Base-by-base conservation (phyloP, 2,113 vertebrate species). In the Clupea harengus region DNA sequence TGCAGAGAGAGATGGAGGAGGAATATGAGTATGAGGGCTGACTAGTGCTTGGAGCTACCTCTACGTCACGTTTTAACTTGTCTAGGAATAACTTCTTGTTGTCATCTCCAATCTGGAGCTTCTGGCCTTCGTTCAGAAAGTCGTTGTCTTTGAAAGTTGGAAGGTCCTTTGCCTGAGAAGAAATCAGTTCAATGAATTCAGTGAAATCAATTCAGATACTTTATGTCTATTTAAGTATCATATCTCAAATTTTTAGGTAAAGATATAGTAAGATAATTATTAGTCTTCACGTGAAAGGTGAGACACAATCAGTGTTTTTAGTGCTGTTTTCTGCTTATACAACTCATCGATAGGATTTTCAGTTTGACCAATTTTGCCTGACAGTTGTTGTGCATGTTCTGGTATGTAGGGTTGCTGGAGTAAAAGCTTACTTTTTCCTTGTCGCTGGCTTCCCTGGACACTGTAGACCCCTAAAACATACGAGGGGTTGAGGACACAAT, bases 101-200 rank as follows among this genome's bases (percentile, higher is more conserved):
- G 89, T 99, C 97, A 6, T 99, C 97, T 87, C 97, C 97, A 82
- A 98, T 97, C 0, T 95, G 96, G 88, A 99, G 93, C 91, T 97
- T 98, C 90, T 98, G 97, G 18, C 97, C 97, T 93, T 99, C 97
- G 0, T 99, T 99, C 91, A 99, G 92, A 93, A 99, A 99, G 93
- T 99, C 97, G 0, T 99, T 99, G 93, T 99, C 97, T 95, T 99
- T 99, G 87, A 98, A 98, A 0, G 97, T 99, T 3, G 97, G 97
- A n/a, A 99, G 94, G 81, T 98, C 97, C 95, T 99, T 99, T 84
- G 97, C 97, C 97, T 99, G 88, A n/a, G 32, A 60, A 85, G 45
- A 50, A 18, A 72, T 32, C 22, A 1, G 18, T 45, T 45, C 1
- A 10, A 11, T 7, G 2, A 17, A 78, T 32, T 39, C 6, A 75